A percentile compares a stretch with the other conserved stretches of the same genome.
These are phyloP conservation scores for Lycophotia porphyrea DNA, from an alignment of 2,888 invertebrate species.

Conservation along the genomic window DNA sequence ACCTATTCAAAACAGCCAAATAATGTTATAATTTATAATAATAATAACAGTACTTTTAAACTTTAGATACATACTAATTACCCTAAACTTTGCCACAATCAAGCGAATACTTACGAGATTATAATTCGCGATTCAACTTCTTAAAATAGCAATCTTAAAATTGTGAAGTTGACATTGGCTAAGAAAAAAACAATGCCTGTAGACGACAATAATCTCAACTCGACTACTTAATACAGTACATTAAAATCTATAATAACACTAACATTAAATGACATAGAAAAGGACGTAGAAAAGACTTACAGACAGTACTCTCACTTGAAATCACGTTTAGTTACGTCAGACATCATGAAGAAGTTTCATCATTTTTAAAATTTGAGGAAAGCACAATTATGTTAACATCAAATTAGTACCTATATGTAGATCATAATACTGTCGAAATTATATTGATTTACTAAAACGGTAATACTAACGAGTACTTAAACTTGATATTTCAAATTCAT, in stretches of 20 bases:
- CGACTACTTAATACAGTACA: slow-evolving; percentile 40
- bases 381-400: slow-evolving; percentile 47
- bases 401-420: slow-evolving; percentile 45
- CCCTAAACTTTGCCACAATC: slow-evolving; percentile 57
- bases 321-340: slow-evolving; percentile 86
- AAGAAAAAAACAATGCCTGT: slow-evolving; percentile 40
- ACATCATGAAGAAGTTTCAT: slow-evolving; percentile 69
- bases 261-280: slow-evolving; percentile 89
- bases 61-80: slow-evolving; percentile 45
- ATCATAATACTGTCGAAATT: slow-evolving; percentile 62
- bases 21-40: slow-evolving; percentile 65
- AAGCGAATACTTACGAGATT: slow-evolving; percentile 54
- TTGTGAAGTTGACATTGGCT: slow-evolving; percentile 23
- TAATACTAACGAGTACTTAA: slow-evolving; percentile 34
- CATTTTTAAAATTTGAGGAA: slow-evolving; percentile 50
- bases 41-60: slow-evolving; percentile 45
- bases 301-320: slow-evolving; percentile 87
- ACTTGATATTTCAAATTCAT: slow-evolving; percentile 13
- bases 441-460: slow-evolving; percentile 31
- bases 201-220: slow-evolving; percentile 51
- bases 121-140: slow-evolving; percentile 35
- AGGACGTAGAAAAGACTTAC: slow-evolving; percentile 88
- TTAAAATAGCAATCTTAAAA: slow-evolving; percentile 37
- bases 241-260: slow-evolving; percentile 77
- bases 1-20: slow-evolving; percentile 72